phyloP scores from a whole-genome alignment of 2,797 vertebrate genomes.

The Tokudaia tokunoshimensis region DNA sequence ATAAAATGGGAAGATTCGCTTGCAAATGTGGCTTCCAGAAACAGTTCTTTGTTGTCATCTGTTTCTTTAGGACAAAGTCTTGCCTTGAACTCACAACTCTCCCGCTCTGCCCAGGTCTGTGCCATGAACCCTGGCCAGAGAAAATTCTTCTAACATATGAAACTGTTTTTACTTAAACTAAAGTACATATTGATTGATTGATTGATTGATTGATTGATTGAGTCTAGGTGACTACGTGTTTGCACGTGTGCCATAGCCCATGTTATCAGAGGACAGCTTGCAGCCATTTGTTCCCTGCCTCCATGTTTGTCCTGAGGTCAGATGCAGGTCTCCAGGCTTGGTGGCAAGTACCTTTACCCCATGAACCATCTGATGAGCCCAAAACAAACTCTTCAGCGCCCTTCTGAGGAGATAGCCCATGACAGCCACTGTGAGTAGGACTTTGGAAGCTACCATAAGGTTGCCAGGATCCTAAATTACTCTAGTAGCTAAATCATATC shows the following conservation, averaged over 20 bases:
- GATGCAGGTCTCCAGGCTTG: neutral
- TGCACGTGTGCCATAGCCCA: neutral
- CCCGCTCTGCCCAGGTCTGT: neutral
- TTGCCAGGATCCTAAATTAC: neutral
- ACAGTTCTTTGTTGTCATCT: neutral
- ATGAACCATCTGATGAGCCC: neutral
- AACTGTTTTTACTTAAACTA: neutral
- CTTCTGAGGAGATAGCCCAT: neutral
- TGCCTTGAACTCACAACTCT: neutral
- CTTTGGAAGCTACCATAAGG: neutral
- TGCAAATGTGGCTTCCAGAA: conserved; percentile 11
- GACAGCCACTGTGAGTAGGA: neutral
- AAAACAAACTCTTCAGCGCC: neutral
- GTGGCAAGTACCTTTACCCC: neutral
- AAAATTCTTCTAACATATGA: neutral
- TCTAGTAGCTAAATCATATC: neutral
- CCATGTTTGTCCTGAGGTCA: neutral
- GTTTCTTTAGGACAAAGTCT: neutral
- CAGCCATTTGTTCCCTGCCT: neutral
- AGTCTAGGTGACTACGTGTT: neutral
- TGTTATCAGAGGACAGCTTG: neutral
- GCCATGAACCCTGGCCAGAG: neutral
- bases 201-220: neutral
- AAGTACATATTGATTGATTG: neutral
- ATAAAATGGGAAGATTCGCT: neutral